These are phyloP conservation scores for Enhydra lutris DNA, from an alignment of 2,113 vertebrate species.

Conservation along the genomic window DNA sequence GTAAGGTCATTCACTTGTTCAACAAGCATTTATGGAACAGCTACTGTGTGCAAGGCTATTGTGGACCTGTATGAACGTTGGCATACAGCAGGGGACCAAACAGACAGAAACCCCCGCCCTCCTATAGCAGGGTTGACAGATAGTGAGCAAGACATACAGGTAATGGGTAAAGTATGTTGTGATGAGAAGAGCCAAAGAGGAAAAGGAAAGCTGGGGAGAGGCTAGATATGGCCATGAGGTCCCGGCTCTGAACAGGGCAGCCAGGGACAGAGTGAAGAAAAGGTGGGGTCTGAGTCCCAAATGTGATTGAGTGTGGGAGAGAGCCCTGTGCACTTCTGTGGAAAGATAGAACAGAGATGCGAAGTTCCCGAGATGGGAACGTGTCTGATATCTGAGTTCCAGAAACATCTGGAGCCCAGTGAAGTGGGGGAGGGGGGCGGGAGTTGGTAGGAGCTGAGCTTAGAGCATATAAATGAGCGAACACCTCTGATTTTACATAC, in stretches of 20 bases:
- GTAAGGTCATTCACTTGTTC: neutral
- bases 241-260: neutral
- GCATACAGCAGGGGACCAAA: neutral
- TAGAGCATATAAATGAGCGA: neutral
- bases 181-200: neutral
- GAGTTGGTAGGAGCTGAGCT: rapidly evolving
- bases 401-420: neutral
- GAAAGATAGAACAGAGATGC: neutral
- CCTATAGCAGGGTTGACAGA: neutral
- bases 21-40: neutral
- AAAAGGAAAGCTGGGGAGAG: neutral
- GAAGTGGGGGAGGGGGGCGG: rapidly evolving
- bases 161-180: neutral
- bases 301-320: neutral
- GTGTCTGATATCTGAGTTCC: neutral
- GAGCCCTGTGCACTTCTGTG: rapidly evolving
- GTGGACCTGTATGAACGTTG: neutral
- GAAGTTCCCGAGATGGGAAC: neutral
- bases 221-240: neutral
- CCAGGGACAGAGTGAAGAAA: neutral
- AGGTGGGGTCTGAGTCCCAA: neutral
- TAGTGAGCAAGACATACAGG: neutral
- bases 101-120: neutral
- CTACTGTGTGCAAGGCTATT: neutral
- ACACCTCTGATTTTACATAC: neutral